A percentile compares a stretch with the other conserved stretches of the same genome.
Evolutionary conservation across 2,797 vertebrate species (phyloP).

Genomic region (Eleutherodactylus coqui): DNA sequence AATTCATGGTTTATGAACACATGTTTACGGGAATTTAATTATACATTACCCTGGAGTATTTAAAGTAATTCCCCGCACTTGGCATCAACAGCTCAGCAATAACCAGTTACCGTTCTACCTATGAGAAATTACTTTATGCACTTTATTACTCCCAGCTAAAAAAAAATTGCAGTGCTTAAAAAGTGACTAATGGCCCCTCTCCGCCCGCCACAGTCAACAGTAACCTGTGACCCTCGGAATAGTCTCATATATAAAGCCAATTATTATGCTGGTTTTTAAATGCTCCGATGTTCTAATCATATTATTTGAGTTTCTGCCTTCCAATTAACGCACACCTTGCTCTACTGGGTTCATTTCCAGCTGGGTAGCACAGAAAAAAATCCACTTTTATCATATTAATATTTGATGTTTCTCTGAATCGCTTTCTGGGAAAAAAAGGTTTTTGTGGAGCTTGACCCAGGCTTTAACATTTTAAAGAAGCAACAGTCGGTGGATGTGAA

Average conservation of each 20-base stretch:
- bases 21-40: slow-evolving; percentile 11
- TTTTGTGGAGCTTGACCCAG: slow-evolving; percentile 6
- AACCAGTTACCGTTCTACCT: background rate
- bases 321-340: slow-evolving; percentile 49
- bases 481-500: slow-evolving; percentile 14
- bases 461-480: slow-evolving; percentile 25
- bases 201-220: slow-evolving; percentile 2
- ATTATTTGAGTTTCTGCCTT: slow-evolving; percentile 48
- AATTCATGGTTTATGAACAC: slow-evolving; percentile 19
- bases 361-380: slow-evolving; percentile 56
- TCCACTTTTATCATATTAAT: slow-evolving; percentile 59
- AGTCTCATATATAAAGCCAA: slow-evolving; percentile 47
- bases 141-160: background rate
- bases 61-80: background rate
- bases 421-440: background rate
- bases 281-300: slow-evolving; percentile 34
- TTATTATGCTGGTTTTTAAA: slow-evolving; percentile 42
- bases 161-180: background rate
- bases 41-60: background rate
- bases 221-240: slow-evolving; percentile 36
- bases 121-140: background rate
- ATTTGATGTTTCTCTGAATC: slow-evolving; percentile 50
- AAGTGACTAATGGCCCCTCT: slow-evolving; percentile 14
- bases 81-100: slow-evolving; percentile 3
- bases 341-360: slow-evolving; percentile 50